Evolutionary conservation across 2,113 vertebrate genomes (phyloP).

Genomic region (Baryphthengus martii): DNA sequence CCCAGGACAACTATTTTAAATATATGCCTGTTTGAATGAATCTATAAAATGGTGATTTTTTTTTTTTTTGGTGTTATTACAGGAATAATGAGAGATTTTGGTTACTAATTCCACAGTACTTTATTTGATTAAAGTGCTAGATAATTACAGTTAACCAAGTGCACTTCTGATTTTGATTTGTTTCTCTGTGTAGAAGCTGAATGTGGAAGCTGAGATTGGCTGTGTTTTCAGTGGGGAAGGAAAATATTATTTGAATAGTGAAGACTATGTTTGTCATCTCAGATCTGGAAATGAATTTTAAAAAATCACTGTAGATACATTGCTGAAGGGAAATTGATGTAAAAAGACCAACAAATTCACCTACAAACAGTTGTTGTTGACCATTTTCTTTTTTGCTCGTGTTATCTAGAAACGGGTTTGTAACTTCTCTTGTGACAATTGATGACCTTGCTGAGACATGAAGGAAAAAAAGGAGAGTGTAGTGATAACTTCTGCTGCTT

Average conservation of each 20-base stretch:
- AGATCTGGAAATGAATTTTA: neutral
- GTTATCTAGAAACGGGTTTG: neutral
- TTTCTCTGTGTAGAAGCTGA: neutral
- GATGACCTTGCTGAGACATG: neutral
- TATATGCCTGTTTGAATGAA: neutral
- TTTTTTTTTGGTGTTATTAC: neutral
- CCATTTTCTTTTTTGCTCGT: neutral
- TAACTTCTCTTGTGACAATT: neutral
- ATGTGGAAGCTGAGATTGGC: neutral
- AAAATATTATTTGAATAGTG: neutral
- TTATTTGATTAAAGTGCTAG: slow-evolving; percentile 29
- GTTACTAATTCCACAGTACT: slow-evolving; percentile 17
- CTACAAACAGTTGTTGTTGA: neutral
- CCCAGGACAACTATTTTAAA: neutral
- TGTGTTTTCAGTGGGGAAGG: neutral
- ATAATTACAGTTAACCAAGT: slow-evolving; percentile 11
- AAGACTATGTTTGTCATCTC: neutral
- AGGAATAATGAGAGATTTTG: slow-evolving; percentile 13
- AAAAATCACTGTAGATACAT: neutral
- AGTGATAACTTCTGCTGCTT: neutral
- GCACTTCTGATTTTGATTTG: neutral
- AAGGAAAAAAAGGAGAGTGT: neutral
- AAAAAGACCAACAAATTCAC: neutral
- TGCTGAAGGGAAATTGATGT: neutral
- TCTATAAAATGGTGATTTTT: neutral